Percentiles rank a stretch among this genome's conserved stretches.
phyloP scores from a whole-genome alignment of 53 echinoderm and acorn worm species.

The Hippasteria phrygiana region DNA sequence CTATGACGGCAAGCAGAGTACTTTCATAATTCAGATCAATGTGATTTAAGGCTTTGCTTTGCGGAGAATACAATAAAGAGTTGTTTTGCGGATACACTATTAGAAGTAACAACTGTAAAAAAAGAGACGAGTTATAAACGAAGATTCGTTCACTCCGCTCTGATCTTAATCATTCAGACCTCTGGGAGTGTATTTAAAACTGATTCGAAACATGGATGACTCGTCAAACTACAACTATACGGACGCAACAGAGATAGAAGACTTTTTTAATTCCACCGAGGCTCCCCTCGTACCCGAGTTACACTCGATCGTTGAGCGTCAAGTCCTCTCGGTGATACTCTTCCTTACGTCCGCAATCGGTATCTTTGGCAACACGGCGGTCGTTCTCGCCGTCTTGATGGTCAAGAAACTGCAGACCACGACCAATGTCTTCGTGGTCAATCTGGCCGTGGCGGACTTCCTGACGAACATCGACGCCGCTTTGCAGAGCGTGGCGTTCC shows the following conservation, averaged over 20 bases:
- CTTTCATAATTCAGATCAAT: too few relatives aligned
- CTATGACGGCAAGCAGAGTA: too few relatives aligned
- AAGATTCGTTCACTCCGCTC: too few relatives aligned
- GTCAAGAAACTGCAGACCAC: constrained; percentile 21
- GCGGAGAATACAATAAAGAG: too few relatives aligned
- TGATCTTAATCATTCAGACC: too few relatives aligned
- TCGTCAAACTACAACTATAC: not conserved
- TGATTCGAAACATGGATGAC: not conserved
- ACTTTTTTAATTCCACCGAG: not conserved
- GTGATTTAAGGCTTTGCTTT: too few relatives aligned
- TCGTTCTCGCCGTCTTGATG: not conserved
- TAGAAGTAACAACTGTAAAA: too few relatives aligned
- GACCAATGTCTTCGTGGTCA: constrained; percentile 34
- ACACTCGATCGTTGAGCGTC: not conserved
- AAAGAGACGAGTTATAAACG: too few relatives aligned
- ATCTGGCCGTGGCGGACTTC: constrained; percentile 10
- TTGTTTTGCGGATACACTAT: too few relatives aligned
- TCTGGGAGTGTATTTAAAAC: too few relatives aligned
- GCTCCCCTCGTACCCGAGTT: not conserved
- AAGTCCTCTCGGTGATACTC: not conserved
- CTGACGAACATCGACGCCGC: not conserved
- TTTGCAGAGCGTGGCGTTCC: constrained; percentile 2
- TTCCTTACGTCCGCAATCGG: not conserved
- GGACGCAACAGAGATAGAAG: not conserved
- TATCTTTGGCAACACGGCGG: not conserved